These are phyloP conservation scores for Zaprionus davidi DNA, from an alignment of 1,140 invertebrate species.

Conservation along the genomic window DNA sequence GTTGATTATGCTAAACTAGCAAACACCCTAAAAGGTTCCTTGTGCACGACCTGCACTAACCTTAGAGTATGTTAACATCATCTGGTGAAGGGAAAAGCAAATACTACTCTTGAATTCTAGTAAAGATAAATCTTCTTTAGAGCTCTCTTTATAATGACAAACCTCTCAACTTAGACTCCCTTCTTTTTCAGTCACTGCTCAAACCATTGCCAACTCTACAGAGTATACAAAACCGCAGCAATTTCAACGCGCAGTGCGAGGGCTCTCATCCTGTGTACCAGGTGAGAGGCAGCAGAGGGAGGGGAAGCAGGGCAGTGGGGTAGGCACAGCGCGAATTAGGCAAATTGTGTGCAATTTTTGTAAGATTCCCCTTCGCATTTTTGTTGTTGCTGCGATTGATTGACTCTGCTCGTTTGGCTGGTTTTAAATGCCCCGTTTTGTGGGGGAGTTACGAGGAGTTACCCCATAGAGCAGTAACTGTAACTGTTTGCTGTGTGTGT, in stretches of 20 bases:
- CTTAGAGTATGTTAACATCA: too few species aligned
- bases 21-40: not conserved
- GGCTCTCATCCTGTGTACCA: constrained; percentile 53
- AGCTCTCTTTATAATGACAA: too few species aligned
- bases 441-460: not conserved
- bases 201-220: not conserved
- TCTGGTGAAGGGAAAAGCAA: too few species aligned
- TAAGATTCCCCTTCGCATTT: constrained; percentile 37
- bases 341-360: constrained; percentile 78
- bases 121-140: too few species aligned
- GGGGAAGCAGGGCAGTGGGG: not conserved
- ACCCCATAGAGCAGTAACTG: not conserved
- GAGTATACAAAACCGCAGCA: constrained; percentile 61
- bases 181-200: not conserved
- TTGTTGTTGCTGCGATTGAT: constrained; percentile 54
- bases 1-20: not conserved
- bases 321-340: constrained; percentile 63
- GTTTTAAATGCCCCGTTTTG: constrained; percentile 44
- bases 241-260: constrained; percentile 60
- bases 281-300: not conserved
- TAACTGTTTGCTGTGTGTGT: constrained; percentile 6
- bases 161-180: not conserved
- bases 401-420: constrained; percentile 57
- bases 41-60: too few species aligned
- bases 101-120: too few species aligned